Evolutionary conservation across 2,888 invertebrate genomes (phyloP).

Genomic region (Hydraecia micacea): DNA sequence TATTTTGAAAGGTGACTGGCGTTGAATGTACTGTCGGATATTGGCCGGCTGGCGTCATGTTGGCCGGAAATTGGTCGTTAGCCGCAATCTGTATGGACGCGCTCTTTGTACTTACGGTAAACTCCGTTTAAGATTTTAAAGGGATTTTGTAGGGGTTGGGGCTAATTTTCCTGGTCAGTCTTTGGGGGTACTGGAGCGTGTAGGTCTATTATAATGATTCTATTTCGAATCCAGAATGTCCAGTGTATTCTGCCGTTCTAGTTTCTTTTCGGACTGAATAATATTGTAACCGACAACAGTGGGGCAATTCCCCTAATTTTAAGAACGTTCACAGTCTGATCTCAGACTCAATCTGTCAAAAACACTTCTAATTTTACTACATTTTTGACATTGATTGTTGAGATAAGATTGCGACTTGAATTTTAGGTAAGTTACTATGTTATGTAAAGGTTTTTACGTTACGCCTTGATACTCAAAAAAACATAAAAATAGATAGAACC

Average conservation of each 20-base stretch:
- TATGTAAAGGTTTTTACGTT: too few relatives aligned
- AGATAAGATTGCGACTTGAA: too few relatives aligned
- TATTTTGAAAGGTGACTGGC: constrained; percentile 45
- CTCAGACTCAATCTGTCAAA: too few relatives aligned
- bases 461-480: too few relatives aligned
- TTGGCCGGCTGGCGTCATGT: constrained; percentile 41
- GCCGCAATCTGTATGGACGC: constrained; percentile 33
- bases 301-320: too few relatives aligned
- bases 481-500: too few relatives aligned
- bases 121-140: constrained; percentile 41
- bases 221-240: background rate
- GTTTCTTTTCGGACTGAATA: too few relatives aligned
- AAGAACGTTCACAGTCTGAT: too few relatives aligned
- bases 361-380: too few relatives aligned
- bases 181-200: background rate
- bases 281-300: background rate
- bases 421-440: too few relatives aligned
- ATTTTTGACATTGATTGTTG: too few relatives aligned
- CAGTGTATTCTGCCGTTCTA: background rate
- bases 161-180: background rate
- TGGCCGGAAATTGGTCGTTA: constrained; percentile 64
- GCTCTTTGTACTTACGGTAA: constrained; percentile 46
- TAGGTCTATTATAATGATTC: background rate
- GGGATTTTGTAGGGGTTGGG: background rate
- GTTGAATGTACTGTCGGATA: constrained; percentile 54